Evolutionary conservation across 2,797 vertebrate species (phyloP).

Genomic region (Sebastes itinus): DNA sequence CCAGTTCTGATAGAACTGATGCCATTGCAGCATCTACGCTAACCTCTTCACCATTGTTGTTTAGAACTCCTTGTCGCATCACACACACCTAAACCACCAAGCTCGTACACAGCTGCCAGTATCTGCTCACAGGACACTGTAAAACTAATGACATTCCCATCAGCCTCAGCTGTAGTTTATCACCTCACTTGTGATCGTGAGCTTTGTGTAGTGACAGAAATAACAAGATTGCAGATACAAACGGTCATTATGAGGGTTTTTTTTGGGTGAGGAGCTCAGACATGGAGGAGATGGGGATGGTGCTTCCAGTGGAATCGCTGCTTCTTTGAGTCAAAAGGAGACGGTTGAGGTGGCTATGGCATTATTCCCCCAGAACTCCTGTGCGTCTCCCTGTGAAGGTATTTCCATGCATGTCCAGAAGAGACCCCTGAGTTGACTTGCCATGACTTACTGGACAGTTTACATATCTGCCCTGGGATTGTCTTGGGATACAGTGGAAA

Average conservation of each 20-base stretch:
- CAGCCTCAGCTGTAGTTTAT: neutral
- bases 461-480: no score
- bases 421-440: neutral
- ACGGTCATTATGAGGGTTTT: no score
- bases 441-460: neutral
- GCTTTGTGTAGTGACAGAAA: no score
- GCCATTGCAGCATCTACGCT: neutral
- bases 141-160: no score
- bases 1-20: neutral
- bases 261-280: neutral
- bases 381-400: neutral
- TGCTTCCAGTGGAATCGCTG: neutral
- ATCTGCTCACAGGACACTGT: no score
- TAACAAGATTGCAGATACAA: no score
- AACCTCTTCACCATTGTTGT: neutral
- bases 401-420: neutral
- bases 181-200: no score
- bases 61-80: neutral
- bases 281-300: neutral
- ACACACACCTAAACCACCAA: neutral
- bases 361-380: neutral
- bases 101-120: neutral
- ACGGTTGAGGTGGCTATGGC: no score
- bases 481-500: no score
- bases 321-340: neutral